Base-by-base conservation (phyloP, 2,888 invertebrate genomes). In the Teinopalpus imperialis region DNA sequence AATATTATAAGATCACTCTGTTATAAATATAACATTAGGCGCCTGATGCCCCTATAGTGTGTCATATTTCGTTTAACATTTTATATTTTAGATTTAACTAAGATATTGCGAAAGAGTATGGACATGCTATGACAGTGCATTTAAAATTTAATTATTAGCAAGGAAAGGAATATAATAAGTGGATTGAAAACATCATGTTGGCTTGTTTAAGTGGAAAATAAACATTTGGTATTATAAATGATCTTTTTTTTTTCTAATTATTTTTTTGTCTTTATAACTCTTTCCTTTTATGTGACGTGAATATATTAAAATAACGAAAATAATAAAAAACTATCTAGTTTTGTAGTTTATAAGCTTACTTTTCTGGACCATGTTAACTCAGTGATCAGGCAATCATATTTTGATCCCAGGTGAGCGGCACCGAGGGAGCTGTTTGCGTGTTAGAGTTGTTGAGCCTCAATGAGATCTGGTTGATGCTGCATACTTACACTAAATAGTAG, bases 161-260 rank as follows among this genome's bases (percentile, higher is more conserved):
- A 64, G 55, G 61, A 62, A 63, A 64, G 59, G 65, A 68, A 65
- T 61, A 66, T 69, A 70, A 69, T 65, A 61, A 62, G 66, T 73
- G 70, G 69, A 53, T 76, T 77, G 77, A 66, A 77, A 74, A 74
- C 68, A 75, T 75, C 76, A 80, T 82, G 83, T 78, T 83, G 79
- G 83, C 78, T 82, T 87, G 64, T 81, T 81, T 79, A 73, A 81
- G 79, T 76, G 79, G 72, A 75, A n/a, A 85, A 81, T 82, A 82
- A 86, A 80, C 66, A 66, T 61, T 69, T 69, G 64, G 69, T 65
- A 61, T 55, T 56, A 54, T 52, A 44, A 31, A 44, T 8, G 34
- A 24, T 49, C 50, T 55, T 43, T 61, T 63, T 64, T 53, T 55
- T 61, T 57, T 65, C 2, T 9, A 20, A n/a, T n/a, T n/a, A n/a